These are phyloP conservation scores for Natator depressus DNA, from an alignment of 2,113 vertebrate species.

Conservation along the genomic window DNA sequence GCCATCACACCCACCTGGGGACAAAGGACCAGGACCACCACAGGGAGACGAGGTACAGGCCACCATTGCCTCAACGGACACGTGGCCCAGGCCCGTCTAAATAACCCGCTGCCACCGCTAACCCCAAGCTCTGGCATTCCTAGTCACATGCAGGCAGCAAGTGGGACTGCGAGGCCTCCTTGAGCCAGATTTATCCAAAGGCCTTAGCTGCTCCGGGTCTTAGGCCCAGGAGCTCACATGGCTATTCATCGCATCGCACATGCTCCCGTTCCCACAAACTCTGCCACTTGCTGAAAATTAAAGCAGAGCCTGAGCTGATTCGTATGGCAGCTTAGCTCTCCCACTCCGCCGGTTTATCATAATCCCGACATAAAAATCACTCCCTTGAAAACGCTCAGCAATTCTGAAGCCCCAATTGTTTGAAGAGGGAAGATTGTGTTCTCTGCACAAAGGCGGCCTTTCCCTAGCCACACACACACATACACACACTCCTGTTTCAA, in stretches of 20 bases:
- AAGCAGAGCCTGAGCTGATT: constrained; percentile 39
- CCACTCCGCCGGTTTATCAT: constrained; percentile 40
- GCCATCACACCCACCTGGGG: neutral
- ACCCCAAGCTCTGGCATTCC: neutral
- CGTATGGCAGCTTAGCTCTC: constrained; percentile 22
- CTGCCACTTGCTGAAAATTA: constrained; percentile 18
- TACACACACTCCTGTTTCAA: neutral
- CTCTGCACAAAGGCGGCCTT: constrained; percentile 31
- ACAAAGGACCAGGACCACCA: neutral
- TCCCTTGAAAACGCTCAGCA: constrained; percentile 1
- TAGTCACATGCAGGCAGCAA: neutral
- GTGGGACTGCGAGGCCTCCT: neutral
- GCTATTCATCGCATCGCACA: neutral
- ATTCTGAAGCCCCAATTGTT: constrained; percentile 38
- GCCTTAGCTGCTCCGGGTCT: rapidly evolving
- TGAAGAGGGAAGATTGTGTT: constrained; percentile 36
- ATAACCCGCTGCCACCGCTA: neutral
- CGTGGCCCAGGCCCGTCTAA: neutral
- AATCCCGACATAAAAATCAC: neutral
- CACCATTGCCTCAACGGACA: neutral
- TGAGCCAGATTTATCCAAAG: neutral
- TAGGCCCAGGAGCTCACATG: neutral
- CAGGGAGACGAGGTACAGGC: neutral
- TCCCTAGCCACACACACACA: neutral
- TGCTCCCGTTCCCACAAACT: neutral